phyloP scores from a whole-genome alignment of 1,140 invertebrate species.

The Thaumatotibia leucotreta region DNA sequence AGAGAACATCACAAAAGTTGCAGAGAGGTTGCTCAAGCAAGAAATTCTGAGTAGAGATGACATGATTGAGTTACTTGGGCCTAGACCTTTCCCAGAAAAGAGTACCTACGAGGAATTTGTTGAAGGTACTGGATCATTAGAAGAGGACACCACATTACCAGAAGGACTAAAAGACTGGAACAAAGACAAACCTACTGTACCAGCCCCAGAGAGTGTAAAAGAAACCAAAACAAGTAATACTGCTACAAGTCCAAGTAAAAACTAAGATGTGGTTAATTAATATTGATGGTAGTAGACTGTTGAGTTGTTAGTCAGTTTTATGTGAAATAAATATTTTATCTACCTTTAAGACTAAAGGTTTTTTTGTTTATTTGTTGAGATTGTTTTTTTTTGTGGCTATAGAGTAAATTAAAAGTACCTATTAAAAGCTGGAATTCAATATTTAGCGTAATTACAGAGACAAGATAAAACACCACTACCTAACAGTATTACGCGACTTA shows the following conservation, averaged over 20 bases:
- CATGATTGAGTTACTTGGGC: slow-evolving; percentile 97
- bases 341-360: slow-evolving; percentile 62
- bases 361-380: slow-evolving; percentile 31
- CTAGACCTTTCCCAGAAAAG: slow-evolving; percentile 98
- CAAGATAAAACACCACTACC: background rate
- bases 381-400: slow-evolving; percentile 24
- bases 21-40: slow-evolving; percentile 93
- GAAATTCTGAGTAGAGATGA: slow-evolving; percentile 98
- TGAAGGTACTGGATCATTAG: slow-evolving; percentile 98
- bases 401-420: slow-evolving; percentile 19
- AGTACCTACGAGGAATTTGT: slow-evolving; percentile 99
- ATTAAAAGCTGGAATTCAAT: too few relatives aligned
- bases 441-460: background rate
- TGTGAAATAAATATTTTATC: slow-evolving; percentile 61
- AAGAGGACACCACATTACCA: slow-evolving; percentile 96
- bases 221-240: slow-evolving; percentile 18
- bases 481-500: background rate
- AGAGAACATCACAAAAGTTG: slow-evolving; percentile 95
- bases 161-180: slow-evolving; percentile 98
- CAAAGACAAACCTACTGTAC: slow-evolving; percentile 76
- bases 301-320: slow-evolving; percentile 51
- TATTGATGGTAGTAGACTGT: slow-evolving; percentile 35
- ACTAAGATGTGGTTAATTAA: slow-evolving; percentile 44
- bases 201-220: slow-evolving; percentile 40
- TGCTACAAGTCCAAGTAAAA: slow-evolving; percentile 45